Percentiles rank a stretch among this genome's conserved stretches.
Conservation (phyloP, 53 echinoderm and acorn worm genomes). For the Paracentrotus lividus region DNA sequence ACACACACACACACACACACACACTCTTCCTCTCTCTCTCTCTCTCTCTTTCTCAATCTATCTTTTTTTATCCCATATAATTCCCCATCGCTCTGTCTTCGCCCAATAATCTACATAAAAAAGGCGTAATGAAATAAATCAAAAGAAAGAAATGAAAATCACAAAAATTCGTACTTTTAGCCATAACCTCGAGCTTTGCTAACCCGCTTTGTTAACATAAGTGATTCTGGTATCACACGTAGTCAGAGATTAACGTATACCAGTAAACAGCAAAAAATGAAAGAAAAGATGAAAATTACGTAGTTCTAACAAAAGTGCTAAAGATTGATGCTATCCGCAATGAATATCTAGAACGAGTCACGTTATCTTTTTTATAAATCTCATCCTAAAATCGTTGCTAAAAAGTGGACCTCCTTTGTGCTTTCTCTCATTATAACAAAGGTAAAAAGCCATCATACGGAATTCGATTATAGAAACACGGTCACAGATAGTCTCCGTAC, state of each 20-base stretch:
- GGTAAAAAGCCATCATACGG: background rate
- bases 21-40: background rate
- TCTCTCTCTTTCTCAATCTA: background rate
- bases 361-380: background rate
- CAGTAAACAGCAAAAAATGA: no score
- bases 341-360: no score
- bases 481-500: background rate
- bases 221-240: background rate
- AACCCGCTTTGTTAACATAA: background rate
- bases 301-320: no score
- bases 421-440: conserved; percentile 23
- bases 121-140: no score
- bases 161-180: background rate
- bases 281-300: no score
- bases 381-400: background rate
- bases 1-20: background rate
- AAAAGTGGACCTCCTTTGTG: conserved; percentile 15
- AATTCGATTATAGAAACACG: conserved; percentile 41
- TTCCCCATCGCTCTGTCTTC: no score
- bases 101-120: background rate
- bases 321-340: no score
- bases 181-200: background rate
- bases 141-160: background rate
- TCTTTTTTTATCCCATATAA: no score
- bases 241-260: no score